Conservation (phyloP, 2,888 invertebrate species). For the Eristalinus sepulchralis region DNA sequence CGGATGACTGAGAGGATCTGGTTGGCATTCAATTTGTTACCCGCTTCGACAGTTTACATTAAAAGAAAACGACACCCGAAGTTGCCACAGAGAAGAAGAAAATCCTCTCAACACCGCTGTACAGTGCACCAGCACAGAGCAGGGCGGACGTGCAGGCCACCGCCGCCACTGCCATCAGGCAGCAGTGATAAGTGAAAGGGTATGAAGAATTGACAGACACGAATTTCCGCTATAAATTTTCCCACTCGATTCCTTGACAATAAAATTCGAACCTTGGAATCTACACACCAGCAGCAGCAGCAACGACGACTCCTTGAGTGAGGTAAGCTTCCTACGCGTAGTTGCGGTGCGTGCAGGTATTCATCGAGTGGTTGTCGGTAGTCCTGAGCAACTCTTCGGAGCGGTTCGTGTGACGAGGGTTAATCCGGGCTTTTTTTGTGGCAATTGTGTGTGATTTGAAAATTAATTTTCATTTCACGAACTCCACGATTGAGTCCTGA, state of each 20-base stretch:
- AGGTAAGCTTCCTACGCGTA: neutral
- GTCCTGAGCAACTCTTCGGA: neutral
- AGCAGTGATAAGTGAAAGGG: neutral
- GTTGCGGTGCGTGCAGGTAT: constrained; percentile 37
- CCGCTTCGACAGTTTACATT: constrained; percentile 56
- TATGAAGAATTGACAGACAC: constrained; percentile 58
- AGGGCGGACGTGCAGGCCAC: neutral
- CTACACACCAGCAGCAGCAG: constrained; percentile 7
- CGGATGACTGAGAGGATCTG: constrained; percentile 15
- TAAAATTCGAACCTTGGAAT: constrained; percentile 57
- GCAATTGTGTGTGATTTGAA: constrained; percentile 49
- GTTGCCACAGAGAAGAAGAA: constrained; percentile 13
- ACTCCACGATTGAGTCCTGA: neutral
- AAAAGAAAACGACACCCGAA: constrained; percentile 36
- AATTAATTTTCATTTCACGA: constrained; percentile 60
- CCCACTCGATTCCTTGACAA: constrained; percentile 58
- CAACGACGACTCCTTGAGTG: neutral
- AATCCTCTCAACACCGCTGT: constrained; percentile 3
- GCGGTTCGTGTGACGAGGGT: constrained; percentile 58
- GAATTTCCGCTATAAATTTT: constrained; percentile 64
- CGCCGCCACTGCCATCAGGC: neutral
- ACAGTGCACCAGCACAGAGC: neutral
- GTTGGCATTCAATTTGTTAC: constrained; percentile 68
- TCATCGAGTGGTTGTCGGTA: constrained; percentile 1
- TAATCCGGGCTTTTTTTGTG: constrained; percentile 17